phyloP scores from a whole-genome alignment of 2,113 vertebrate genomes.

The Syngnathus scovelli region DNA sequence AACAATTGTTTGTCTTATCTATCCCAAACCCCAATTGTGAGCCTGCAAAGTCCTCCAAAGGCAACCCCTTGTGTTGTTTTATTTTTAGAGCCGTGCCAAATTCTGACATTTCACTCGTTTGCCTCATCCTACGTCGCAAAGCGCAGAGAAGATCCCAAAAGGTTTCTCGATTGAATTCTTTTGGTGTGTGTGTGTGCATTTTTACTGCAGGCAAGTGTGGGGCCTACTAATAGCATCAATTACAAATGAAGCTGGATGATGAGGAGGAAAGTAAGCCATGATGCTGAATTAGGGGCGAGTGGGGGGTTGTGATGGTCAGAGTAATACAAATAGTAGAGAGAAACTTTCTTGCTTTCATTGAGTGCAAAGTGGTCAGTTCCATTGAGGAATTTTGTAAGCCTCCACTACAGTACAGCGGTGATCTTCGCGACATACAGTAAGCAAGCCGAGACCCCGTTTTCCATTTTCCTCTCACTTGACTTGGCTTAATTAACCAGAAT shows the following conservation, averaged over 20 bases:
- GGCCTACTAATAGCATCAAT: constrained; percentile 19
- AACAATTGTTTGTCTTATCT: constrained; percentile 45
- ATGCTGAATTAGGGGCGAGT: constrained; percentile 20
- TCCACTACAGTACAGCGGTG: constrained; percentile 47
- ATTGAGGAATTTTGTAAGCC: constrained; percentile 48
- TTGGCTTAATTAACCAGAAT: constrained; percentile 68
- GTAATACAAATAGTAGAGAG: constrained; percentile 31
- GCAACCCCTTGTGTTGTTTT: constrained; percentile 45
- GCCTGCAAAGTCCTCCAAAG: constrained; percentile 47
- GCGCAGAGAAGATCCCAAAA: constrained; percentile 51
- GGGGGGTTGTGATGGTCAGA: constrained; percentile 14
- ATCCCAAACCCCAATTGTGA: constrained; percentile 27
- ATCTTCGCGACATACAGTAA: constrained; percentile 37
- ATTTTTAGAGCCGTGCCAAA: constrained; percentile 51
- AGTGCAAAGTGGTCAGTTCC: constrained; percentile 44
- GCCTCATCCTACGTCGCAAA: constrained; percentile 57
- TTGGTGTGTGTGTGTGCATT: constrained; percentile 13
- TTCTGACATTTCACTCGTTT: constrained; percentile 65
- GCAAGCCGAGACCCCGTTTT: constrained; percentile 55
- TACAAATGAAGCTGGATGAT: constrained; percentile 29
- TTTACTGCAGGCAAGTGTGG: constrained; percentile 29
- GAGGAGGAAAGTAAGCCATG: constrained; percentile 31
- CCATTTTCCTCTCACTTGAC: constrained; percentile 61
- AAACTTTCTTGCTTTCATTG: constrained; percentile 41
- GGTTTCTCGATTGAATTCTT: constrained; percentile 49